Evolutionary conservation across 1,140 invertebrate genomes (phyloP).

Genomic region (Drosophila prosaltans): DNA sequence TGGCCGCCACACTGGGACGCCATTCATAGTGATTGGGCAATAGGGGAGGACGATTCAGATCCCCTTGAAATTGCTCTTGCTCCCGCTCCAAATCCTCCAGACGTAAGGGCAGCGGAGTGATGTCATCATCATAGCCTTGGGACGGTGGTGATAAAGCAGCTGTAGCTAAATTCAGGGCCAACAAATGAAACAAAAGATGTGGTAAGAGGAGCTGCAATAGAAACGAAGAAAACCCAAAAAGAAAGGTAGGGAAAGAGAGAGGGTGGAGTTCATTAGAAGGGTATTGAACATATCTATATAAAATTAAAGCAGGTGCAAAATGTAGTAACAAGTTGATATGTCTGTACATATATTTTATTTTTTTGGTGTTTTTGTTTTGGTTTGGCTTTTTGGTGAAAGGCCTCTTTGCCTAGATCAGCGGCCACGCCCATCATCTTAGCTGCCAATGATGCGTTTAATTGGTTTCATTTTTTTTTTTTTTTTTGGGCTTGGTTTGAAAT

Average conservation of each 20-base stretch:
- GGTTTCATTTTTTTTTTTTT: slow-evolving; percentile 42
- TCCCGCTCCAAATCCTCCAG: slow-evolving; percentile 68
- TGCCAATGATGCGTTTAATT: slow-evolving; percentile 73
- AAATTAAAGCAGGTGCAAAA: neutral
- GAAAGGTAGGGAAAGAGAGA: neutral
- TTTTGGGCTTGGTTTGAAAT: slow-evolving; percentile 15
- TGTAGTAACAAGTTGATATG: slow-evolving; percentile 15
- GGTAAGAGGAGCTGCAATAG: slow-evolving; percentile 16
- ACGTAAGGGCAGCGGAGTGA: slow-evolving; percentile 41
- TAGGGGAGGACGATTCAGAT: slow-evolving; percentile 58
- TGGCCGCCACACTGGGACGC: slow-evolving; percentile 60
- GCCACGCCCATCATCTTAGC: slow-evolving; percentile 52
- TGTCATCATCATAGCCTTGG: slow-evolving; percentile 60
- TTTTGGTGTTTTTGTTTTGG: slow-evolving; percentile 15
- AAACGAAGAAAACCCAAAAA: neutral
- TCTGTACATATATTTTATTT: neutral
- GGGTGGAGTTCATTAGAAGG: slow-evolving; percentile 31
- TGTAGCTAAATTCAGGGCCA: slow-evolving; percentile 18
- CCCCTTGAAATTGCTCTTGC: slow-evolving; percentile 40
- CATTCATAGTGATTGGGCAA: slow-evolving; percentile 66
- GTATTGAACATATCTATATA: slow-evolving; percentile 3
- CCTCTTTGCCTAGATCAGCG: slow-evolving; percentile 46
- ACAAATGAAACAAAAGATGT: slow-evolving; percentile 35
- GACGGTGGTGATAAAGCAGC: slow-evolving; percentile 27
- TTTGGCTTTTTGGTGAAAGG: slow-evolving; percentile 53